Percentiles rank a stretch among this genome's conserved stretches.
Evolutionary conservation across 2,113 vertebrate species (phyloP).

Genomic region (Triplophysa siluroides): DNA sequence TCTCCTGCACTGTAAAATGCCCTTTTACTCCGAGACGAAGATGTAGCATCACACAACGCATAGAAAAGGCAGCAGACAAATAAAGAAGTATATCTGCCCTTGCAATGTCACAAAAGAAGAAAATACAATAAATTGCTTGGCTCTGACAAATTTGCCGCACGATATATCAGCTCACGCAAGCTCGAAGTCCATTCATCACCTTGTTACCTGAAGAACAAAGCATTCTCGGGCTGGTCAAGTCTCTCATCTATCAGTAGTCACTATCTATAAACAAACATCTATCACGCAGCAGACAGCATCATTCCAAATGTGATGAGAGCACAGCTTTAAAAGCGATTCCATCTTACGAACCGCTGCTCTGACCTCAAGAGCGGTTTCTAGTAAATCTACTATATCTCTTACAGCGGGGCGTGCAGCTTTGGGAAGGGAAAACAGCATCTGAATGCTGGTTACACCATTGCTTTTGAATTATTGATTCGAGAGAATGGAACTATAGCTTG

Average conservation of each 20-base stretch:
- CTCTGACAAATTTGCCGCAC: slow-evolving; percentile 60
- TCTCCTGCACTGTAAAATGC: neutral
- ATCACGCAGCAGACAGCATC: slow-evolving; percentile 35
- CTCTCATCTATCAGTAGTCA: slow-evolving; percentile 67
- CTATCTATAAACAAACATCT: slow-evolving; percentile 60
- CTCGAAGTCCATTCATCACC: slow-evolving; percentile 63
- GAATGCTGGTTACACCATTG: slow-evolving; percentile 31
- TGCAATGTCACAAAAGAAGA: neutral
- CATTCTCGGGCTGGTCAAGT: slow-evolving; percentile 50
- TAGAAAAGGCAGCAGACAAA: neutral
- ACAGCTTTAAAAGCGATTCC: slow-evolving; percentile 40
- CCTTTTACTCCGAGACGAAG: neutral
- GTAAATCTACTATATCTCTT: slow-evolving; percentile 21
- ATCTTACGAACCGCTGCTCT: slow-evolving; percentile 5
- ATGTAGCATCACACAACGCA: neutral
- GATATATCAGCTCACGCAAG: slow-evolving; percentile 60
- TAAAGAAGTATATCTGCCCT: slow-evolving; percentile 1
- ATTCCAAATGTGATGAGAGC: slow-evolving; percentile 30
- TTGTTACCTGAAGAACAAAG: slow-evolving; percentile 59
- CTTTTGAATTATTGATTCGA: slow-evolving; percentile 47
- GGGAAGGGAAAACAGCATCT: slow-evolving; percentile 23
- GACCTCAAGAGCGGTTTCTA: slow-evolving; percentile 14
- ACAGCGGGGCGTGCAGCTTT: neutral
- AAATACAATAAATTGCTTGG: slow-evolving; percentile 53
- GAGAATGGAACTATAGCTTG: slow-evolving; percentile 35